phyloP scores from a whole-genome alignment of 1,140 invertebrate species.

The Pristionchus pacificus region DNA sequence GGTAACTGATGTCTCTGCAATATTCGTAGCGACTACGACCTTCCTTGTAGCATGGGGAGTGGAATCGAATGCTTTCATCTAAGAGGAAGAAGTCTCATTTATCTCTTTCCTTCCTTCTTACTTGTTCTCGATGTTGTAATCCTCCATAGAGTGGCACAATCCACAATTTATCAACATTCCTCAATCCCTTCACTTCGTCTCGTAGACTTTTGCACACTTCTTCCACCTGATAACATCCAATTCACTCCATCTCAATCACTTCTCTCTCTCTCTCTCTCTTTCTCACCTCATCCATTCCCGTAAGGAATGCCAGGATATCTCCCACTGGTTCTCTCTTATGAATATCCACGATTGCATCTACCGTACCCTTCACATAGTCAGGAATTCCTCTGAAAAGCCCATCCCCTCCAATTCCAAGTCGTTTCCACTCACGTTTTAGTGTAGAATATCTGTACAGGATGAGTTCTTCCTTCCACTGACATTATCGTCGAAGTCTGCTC shows the following conservation, averaged over 20 bases:
- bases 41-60: conserved; percentile 74
- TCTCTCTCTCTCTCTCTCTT: conserved; percentile 81
- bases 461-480: conserved; percentile 79
- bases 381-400: conserved; percentile 63
- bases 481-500: conserved; percentile 76
- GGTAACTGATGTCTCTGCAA: conserved; percentile 91
- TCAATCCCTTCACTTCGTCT: conserved; percentile 4
- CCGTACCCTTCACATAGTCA: conserved; percentile 80
- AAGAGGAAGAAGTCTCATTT: conserved; percentile 47
- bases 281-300: conserved; percentile 86
- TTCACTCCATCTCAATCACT: conserved; percentile 65
- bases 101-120: conserved; percentile 21
- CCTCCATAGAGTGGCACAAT: conserved; percentile 89
- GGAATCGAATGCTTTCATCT: conserved; percentile 81
- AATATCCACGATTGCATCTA: conserved; percentile 83
- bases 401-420: conserved; percentile 1
- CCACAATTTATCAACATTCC: conserved; percentile 65
- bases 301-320: conserved; percentile 87
- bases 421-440: conserved; percentile 61
- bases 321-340: conserved; percentile 74
- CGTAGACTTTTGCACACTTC: conserved; percentile 19
- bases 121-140: conserved; percentile 71
- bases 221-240: background rate
- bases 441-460: conserved; percentile 83
- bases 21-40: conserved; percentile 90